phyloP scores from a whole-genome alignment of 2,113 vertebrate genomes.

The Haemorhous mexicanus region DNA sequence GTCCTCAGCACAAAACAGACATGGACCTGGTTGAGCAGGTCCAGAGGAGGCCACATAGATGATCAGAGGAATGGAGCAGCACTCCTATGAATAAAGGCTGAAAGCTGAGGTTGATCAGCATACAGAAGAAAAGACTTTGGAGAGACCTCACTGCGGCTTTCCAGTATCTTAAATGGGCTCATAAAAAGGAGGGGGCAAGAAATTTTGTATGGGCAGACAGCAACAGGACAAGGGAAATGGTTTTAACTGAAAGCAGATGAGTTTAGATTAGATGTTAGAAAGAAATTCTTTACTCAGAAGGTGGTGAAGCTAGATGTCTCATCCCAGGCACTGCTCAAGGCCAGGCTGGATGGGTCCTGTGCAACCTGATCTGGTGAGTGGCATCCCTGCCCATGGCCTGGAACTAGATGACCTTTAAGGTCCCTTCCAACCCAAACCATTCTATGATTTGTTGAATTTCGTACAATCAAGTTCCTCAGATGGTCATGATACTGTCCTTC shows the following conservation, averaged over 20 bases:
- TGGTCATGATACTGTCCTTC: neutral
- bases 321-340: neutral
- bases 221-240: neutral
- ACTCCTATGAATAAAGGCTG: neutral
- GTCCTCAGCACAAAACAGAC: neutral
- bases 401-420: neutral
- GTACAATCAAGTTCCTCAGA: neutral
- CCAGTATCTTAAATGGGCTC: neutral
- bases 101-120: neutral
- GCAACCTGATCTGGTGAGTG: neutral
- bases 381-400: neutral
- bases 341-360: neutral
- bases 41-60: neutral
- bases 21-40: neutral
- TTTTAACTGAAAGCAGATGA: neutral
- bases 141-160: neutral
- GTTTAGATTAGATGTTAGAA: neutral
- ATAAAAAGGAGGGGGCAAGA: neutral
- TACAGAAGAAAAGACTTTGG: neutral
- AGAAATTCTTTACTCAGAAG: neutral
- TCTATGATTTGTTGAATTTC: rapidly evolving
- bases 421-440: neutral
- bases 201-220: neutral
- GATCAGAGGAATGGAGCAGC: neutral
- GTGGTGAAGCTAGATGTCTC: too few relatives aligned